Evolutionary conservation across 2,888 invertebrate species (phyloP), one percentile per base, ranked within the genome.

Genomic region (Epinotia nisella): DNA sequence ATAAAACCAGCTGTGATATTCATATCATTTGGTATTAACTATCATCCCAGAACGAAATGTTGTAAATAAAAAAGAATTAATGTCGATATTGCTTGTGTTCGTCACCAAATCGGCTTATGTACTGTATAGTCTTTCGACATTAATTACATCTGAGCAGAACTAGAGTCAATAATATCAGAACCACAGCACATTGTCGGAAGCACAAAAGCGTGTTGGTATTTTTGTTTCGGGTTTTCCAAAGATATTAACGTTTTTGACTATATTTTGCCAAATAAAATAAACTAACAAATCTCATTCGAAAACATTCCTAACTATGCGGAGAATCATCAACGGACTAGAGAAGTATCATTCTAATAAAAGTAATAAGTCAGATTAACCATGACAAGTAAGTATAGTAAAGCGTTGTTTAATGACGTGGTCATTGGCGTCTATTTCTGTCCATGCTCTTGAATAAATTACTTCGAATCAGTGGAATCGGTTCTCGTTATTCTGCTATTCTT

Each of bases 341-440:
- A 66, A 56, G 55, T 66, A 56, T 35, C 55, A 41, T 66, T 17
- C 4, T 41, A 41, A 41, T 56, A 56, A 39, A 55, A 41, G 10
- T 55, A 55, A 66, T 21, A 55, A 66, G n/a, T 66, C 21, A 19
- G 35, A 64, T 62, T 56, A 51, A 5, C 19, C 4, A 71, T 53
- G 67, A 62, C 56, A 17, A 39, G 35, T 21, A 29, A 10, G 68
- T 67, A 67, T 55, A 53, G 19, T 45, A 56, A 67, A 29, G 58
- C 41, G 41, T 53, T 53, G 68, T 73, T 64, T 58, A 53, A 64
- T 73, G 73, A 29, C 19, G 59, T 49, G 56, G 58, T 69, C 69
- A 45, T 21, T 73, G 24, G 35, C 15, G 19, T 24, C 24, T 58
- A 61, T 67, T 67, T 19, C 4, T 10, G 5, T 51, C 45, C 45